Percentiles rank a stretch among this genome's conserved stretches.
Conservation (phyloP, 2,797 vertebrate genomes). For the Pangasius macronema region DNA sequence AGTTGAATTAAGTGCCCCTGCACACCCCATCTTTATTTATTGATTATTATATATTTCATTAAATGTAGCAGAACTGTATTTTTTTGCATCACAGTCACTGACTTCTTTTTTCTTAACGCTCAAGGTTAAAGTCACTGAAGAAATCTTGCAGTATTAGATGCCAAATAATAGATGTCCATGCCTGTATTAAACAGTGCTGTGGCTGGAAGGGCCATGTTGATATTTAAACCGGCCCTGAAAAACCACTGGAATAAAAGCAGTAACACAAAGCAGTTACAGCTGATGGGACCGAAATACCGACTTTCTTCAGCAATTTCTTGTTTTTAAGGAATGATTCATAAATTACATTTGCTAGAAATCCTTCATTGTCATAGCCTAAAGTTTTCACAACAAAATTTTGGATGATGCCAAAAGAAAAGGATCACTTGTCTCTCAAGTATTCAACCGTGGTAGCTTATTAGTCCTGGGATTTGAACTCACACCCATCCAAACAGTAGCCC, state of each 20-base stretch:
- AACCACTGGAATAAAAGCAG: not conserved
- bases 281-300: not conserved
- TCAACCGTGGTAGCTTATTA: not conserved
- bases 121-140: conserved; percentile 51
- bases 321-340: not conserved
- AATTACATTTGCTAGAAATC: not conserved
- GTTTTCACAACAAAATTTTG: not conserved
- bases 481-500: not conserved
- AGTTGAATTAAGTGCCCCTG: conserved; percentile 42
- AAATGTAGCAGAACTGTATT: conserved; percentile 18
- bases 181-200: not conserved
- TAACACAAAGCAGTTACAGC: not conserved
- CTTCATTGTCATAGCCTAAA: not conserved
- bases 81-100: not conserved
- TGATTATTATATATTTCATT: conserved; percentile 30
- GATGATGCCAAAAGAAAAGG: not conserved
- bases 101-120: conserved; percentile 14
- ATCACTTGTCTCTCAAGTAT: not conserved
- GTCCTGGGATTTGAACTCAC: not conserved
- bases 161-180: conserved; percentile 20
- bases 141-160: conserved; percentile 3
- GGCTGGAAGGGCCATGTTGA: not conserved
- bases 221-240: not conserved
- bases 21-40: conserved; percentile 44
- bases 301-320: not conserved